A percentile compares a stretch with the other conserved stretches of the same genome.
Conservation (phyloP, 2,888 invertebrate genomes). For the Phania funesta region DNA sequence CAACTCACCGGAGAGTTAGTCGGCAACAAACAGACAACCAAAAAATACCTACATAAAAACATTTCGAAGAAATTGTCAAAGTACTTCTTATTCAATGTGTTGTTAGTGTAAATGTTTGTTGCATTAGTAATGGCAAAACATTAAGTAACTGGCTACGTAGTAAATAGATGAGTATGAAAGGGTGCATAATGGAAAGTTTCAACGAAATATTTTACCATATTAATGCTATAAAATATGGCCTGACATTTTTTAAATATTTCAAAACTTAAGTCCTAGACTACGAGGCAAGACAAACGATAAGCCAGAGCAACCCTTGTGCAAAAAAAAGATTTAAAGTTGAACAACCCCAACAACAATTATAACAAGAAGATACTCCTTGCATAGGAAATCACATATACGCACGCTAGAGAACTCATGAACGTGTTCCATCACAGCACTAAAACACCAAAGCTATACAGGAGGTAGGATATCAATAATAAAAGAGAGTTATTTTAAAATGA, state of each 20-base stretch:
- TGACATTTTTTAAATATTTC: conserved; percentile 19
- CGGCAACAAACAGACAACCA: conserved; percentile 36
- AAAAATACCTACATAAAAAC: conserved; percentile 27
- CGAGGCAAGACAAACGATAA: conserved; percentile 26
- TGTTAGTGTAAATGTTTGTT: conserved; percentile 2
- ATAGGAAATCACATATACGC: conserved; percentile 25
- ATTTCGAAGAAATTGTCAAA: conserved; percentile 41
- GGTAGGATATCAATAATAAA: conserved; percentile 51
- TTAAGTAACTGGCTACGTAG: conserved; percentile 1
- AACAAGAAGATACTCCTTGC: conserved; percentile 14
- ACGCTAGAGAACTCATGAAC: neutral
- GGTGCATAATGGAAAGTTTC: conserved; percentile 29
- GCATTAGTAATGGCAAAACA: conserved; percentile 8
- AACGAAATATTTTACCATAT: conserved; percentile 57
- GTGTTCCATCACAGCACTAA: neutral
- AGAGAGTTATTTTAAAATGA: conserved; percentile 8
- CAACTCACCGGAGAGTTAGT: conserved; percentile 48
- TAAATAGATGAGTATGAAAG: neutral
- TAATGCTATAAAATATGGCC: conserved; percentile 61
- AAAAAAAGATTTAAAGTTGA: conserved; percentile 49
- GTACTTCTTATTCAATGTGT: neutral
- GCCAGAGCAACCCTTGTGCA: conserved; percentile 47
- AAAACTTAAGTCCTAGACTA: conserved; percentile 3
- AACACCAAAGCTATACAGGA: conserved; percentile 21
- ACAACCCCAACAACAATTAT: conserved; percentile 42